These are phyloP conservation scores for Peromyscus melanophrys DNA, from an alignment of 2,797 vertebrate species.

Conservation along the genomic window DNA sequence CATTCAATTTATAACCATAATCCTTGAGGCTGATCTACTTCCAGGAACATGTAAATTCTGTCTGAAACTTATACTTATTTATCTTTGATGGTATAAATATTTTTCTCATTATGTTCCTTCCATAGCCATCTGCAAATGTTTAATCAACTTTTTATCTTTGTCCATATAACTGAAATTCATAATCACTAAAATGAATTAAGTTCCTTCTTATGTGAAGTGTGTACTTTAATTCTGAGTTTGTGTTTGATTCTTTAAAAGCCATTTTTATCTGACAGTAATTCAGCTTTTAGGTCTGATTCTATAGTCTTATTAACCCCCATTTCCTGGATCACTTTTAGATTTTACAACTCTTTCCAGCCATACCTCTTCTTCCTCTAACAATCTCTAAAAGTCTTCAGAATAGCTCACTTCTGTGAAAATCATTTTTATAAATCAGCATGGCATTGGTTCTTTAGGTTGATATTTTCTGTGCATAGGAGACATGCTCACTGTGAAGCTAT, in stretches of 20 bases:
- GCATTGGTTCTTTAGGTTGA: neutral
- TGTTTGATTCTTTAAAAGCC: neutral
- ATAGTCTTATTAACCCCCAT: neutral
- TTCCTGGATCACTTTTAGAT: neutral
- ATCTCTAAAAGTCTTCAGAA: neutral
- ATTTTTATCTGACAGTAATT: neutral
- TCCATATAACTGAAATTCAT: neutral
- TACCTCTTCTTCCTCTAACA: neutral
- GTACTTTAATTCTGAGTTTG: neutral
- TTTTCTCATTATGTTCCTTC: neutral
- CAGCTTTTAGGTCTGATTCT: neutral
- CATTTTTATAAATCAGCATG: neutral
- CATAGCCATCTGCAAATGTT: neutral
- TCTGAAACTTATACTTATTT: neutral
- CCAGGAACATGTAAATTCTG: neutral
- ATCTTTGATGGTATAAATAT: neutral
- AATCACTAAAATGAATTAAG: neutral
- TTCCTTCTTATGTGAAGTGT: neutral
- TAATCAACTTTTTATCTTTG: neutral
- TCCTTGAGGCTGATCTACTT: neutral
- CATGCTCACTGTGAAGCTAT: neutral
- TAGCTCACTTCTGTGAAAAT: neutral
- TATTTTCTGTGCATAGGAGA: neutral
- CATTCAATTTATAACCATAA: neutral
- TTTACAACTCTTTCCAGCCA: neutral